These are phyloP conservation scores for Clarias macrocephalus DNA, from an alignment of 2,113 vertebrate species.

Conservation along the genomic window DNA sequence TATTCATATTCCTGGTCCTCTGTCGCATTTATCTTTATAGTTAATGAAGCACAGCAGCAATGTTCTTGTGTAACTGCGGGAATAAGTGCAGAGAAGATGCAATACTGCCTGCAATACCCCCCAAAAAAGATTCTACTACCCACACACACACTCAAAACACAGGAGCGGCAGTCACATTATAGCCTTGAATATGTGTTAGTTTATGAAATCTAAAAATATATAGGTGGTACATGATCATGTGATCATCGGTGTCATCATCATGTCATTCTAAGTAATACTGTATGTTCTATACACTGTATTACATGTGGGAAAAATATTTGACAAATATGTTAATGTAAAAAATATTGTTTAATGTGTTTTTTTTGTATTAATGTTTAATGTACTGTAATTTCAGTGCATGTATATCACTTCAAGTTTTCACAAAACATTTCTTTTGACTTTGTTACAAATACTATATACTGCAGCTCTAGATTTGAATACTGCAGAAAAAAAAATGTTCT, in stretches of 20 bases:
- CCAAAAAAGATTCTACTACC: not conserved
- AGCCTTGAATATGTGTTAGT: not conserved
- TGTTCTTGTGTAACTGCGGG: conserved; percentile 16
- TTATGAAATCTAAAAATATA: not conserved
- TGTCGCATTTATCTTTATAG: conserved; percentile 22
- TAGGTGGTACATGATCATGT: not conserved
- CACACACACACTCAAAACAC: not conserved
- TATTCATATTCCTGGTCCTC: conserved; percentile 28
- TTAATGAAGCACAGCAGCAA: conserved; percentile 26
- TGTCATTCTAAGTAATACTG: too few species aligned
- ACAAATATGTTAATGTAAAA: too few species aligned
- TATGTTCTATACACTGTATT: not conserved
- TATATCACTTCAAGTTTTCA: not conserved
- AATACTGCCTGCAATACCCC: conserved; percentile 24
- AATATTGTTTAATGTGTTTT: too few species aligned
- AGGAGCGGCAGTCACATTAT: not conserved
- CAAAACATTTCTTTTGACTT: not conserved
- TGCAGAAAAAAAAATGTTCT: not conserved
- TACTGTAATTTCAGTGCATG: not conserved
- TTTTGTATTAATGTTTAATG: not conserved
- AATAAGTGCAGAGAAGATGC: conserved; percentile 12
- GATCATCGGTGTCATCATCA: not conserved
- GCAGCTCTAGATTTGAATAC: not conserved
- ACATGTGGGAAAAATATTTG: not conserved
- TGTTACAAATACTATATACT: not conserved